Conservation (phyloP, 2,888 invertebrate genomes). For the Eulithis testata region DNA sequence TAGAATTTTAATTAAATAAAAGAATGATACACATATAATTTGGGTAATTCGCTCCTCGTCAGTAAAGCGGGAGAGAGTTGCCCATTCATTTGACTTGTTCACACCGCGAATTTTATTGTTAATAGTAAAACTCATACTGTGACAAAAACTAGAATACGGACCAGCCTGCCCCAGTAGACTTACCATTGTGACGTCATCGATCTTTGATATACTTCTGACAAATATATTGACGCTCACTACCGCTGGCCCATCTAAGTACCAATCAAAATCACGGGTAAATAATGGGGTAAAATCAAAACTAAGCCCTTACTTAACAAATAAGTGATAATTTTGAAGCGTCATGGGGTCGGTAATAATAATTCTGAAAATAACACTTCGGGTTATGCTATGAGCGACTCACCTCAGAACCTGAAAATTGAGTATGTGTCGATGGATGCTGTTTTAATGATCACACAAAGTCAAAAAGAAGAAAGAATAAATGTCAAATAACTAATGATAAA, state of each 20-base stretch:
- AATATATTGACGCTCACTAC: conserved; percentile 99
- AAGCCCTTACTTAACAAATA: conserved; percentile 62
- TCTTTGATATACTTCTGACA: conserved; percentile 99
- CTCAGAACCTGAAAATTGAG: conserved; percentile 57
- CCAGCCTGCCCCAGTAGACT: conserved; percentile 85
- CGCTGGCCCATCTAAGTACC: conserved; percentile 94
- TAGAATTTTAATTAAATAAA: conserved; percentile 61
- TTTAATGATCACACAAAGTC: conserved; percentile 48
- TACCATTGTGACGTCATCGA: conserved; percentile 99
- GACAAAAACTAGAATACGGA: conserved; percentile 70
- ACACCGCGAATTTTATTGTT: conserved; percentile 52
- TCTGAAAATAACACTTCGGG: conserved; percentile 32
- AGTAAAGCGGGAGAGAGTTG: conserved; percentile 68
- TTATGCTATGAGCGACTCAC: conserved; percentile 53
- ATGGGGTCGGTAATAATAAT: conserved; percentile 35
- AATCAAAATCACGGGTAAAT: conserved; percentile 80
- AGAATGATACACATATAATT: conserved; percentile 58
- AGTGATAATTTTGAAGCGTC: conserved; percentile 44
- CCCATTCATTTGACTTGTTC: conserved; percentile 84
- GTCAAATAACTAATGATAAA: conserved; percentile 56
- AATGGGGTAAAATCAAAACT: conserved; percentile 60
- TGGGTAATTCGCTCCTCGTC: conserved; percentile 74
- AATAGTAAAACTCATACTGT: conserved; percentile 62
- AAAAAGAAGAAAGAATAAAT: conserved; percentile 49
- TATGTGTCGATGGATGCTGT: conserved; percentile 39